These are phyloP conservation scores for Ametastegia equiseti DNA, from an alignment of 2,888 invertebrate genomes.

Conservation along the genomic window DNA sequence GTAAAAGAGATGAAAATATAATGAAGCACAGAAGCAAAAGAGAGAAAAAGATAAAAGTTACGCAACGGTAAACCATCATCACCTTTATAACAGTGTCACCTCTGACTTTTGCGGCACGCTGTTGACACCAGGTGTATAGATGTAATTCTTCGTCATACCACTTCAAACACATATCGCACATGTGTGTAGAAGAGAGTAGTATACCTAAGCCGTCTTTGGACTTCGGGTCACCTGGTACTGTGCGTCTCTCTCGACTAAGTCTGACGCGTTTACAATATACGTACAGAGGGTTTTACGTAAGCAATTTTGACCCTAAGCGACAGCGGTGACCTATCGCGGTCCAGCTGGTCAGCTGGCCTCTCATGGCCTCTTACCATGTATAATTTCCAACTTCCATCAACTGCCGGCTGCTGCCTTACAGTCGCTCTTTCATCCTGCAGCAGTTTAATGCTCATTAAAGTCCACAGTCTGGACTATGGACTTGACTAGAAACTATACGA, in stretches of 20 bases:
- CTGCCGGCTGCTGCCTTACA: background rate
- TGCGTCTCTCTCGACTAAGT: background rate
- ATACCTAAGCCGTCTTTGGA: constrained; percentile 1
- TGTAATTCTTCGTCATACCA: background rate
- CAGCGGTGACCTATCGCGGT: constrained; percentile 35
- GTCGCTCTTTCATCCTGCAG: background rate
- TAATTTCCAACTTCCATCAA: constrained; percentile 20
- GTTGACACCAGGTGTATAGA: constrained; percentile 51
- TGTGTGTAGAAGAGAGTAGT: background rate
- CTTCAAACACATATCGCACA: background rate
- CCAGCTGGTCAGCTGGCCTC: constrained; percentile 23
- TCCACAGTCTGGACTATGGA: background rate
- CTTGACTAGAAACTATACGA: background rate
- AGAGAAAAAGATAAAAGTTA: constrained; percentile 53
- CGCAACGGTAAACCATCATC: constrained; percentile 63
- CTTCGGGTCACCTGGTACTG: constrained; percentile 18
- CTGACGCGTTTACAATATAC: constrained; percentile 34
- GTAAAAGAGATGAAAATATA: background rate
- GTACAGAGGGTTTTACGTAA: constrained; percentile 38
- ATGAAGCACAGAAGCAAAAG: background rate
- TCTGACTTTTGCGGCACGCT: constrained; percentile 65
- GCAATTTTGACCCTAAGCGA: constrained; percentile 36
- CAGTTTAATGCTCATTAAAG: background rate
- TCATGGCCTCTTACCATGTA: background rate
- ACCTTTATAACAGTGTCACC: constrained; percentile 67